Percentiles rank a stretch among this genome's conserved stretches.
phyloP scores from a whole-genome alignment of 2,888 invertebrate species.

The Mesoligia furuncula region DNA sequence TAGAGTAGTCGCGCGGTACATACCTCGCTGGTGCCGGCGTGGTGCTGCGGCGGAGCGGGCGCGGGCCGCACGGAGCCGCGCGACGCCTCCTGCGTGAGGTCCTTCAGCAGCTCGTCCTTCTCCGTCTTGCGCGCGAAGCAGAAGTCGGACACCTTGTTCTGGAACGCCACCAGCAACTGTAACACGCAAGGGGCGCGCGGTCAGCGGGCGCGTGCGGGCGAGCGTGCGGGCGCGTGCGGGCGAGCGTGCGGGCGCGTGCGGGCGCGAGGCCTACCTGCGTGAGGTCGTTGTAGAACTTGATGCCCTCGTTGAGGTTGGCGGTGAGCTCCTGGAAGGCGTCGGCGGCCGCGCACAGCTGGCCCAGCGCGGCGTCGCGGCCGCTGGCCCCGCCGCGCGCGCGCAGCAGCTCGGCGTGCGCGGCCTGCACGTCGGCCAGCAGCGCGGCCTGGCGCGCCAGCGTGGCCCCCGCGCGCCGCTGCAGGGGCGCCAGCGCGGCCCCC shows the following conservation, averaged over 20 bases:
- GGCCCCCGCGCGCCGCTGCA: constrained; percentile 92
- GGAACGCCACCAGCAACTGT: constrained; percentile 97
- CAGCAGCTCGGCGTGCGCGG: constrained; percentile 80
- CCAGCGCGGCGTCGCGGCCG: constrained; percentile 94
- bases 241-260: too few species aligned
- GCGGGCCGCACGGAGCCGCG: constrained; percentile 90
- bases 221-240: too few species aligned
- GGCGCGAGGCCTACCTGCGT: constrained; percentile 91
- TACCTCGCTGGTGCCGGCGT: constrained; percentile 68
- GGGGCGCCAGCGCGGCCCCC: constrained; percentile 92
- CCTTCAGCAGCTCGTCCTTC: constrained; percentile 99
- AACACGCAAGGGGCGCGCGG: constrained; percentile 10
- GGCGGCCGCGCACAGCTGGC: constrained; percentile 96
- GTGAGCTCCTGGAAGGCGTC: constrained; percentile 98
- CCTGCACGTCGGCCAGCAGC: constrained; percentile 66
- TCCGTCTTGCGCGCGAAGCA: constrained; percentile 99
- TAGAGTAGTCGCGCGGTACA: background rate
- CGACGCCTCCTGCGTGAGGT: constrained; percentile 96
- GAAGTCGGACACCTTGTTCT: constrained; percentile 99
- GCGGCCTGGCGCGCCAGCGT: constrained; percentile 90
- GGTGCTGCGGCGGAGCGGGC: constrained; percentile 75
- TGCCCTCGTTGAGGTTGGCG: constrained; percentile 98
- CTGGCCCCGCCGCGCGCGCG: constrained; percentile 91
- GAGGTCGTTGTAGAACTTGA: constrained; percentile 98
- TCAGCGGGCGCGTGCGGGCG: background rate